Conservation (phyloP, 2,888 invertebrate genomes). For the Rhogogaster chlorosoma region DNA sequence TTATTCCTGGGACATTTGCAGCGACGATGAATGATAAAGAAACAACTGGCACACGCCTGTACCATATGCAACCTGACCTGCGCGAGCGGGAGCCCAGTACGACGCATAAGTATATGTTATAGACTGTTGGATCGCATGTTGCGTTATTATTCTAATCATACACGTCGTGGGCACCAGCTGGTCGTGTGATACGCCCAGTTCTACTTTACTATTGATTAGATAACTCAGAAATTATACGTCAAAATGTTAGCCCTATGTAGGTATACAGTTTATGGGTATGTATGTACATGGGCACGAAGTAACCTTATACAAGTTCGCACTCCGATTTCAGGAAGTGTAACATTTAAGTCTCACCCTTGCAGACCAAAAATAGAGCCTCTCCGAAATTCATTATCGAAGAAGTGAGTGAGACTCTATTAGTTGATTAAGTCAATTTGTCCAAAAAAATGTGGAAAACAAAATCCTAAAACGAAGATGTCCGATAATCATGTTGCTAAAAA, state of each 20-base stretch:
- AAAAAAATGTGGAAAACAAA: no score
- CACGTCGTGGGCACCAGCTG: background rate
- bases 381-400: background rate
- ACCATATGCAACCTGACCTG: background rate
- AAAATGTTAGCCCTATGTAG: background rate
- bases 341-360: background rate
- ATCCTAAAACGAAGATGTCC: no score
- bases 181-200: constrained; percentile 3
- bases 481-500: no score
- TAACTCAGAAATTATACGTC: constrained; percentile 5
- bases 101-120: background rate
- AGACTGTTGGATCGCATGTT: background rate
- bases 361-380: background rate
- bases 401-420: no score
- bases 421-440: no score
- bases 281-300: background rate
- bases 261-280: background rate
- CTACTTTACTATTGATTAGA: background rate
- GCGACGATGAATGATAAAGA: constrained; percentile 19
- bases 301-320: background rate
- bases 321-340: background rate
- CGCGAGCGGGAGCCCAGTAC: background rate
- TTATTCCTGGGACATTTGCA: constrained; percentile 2
- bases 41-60: constrained; percentile 9
- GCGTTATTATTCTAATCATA: constrained; percentile 11